Conservation (phyloP, 1,140 invertebrate genomes). For the Drosophila sulfurigaster region DNA sequence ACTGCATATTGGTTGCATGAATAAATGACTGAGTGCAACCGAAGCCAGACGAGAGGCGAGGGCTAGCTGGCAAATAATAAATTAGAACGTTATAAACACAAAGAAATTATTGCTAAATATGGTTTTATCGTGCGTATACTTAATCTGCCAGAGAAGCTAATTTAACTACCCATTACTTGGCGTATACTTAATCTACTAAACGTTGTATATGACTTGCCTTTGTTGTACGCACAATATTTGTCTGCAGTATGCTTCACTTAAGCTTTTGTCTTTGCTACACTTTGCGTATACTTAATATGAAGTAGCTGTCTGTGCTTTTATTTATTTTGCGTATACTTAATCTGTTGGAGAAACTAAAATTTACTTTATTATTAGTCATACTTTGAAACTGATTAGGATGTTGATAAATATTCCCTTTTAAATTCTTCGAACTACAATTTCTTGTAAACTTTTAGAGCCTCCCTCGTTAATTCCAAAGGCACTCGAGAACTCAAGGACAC, state of each 20-base stretch:
- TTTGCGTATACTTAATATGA: slow-evolving; percentile 3
- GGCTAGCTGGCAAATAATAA: not conserved
- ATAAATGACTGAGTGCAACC: not conserved
- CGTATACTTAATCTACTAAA: not conserved
- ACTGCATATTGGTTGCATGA: slow-evolving; percentile 28
- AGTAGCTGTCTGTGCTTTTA: not conserved
- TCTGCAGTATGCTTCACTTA: not conserved
- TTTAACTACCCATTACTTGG: too few relatives aligned
- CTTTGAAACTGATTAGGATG: too few relatives aligned
- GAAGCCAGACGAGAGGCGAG: not conserved
- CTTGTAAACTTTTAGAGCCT: not conserved
- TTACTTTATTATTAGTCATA: too few relatives aligned
- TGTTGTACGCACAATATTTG: too few relatives aligned
- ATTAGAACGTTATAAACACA: not conserved
- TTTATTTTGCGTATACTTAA: not conserved
- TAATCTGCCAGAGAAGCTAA: too few relatives aligned
- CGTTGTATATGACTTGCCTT: not conserved
- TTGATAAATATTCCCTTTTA: too few relatives aligned
- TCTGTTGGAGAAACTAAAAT: too few relatives aligned
- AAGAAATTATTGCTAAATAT: too few relatives aligned
- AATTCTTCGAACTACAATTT: too few relatives aligned
- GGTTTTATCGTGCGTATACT: too few relatives aligned
- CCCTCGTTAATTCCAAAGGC: slow-evolving; percentile 15
- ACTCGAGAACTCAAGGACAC: slow-evolving; percentile 13
- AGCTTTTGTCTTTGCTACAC: not conserved